Evolutionary conservation across 1,140 invertebrate genomes (phyloP).

Genomic region (Hyposmocoma kahamanoa): DNA sequence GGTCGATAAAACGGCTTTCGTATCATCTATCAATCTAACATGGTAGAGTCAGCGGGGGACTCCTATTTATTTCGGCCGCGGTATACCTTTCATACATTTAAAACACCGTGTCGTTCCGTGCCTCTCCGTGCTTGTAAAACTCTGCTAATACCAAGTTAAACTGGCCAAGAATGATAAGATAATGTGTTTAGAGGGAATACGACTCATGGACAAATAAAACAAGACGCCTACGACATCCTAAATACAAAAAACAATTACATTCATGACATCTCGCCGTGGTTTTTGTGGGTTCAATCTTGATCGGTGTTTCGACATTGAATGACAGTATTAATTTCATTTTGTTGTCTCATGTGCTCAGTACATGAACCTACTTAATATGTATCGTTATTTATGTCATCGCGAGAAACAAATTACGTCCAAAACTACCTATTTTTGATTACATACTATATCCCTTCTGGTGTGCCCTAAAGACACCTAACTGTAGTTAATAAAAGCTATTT

Average conservation of each 20-base stretch:
- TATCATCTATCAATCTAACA: slow-evolving; percentile 61
- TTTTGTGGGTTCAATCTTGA: slow-evolving; percentile 28
- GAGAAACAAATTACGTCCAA: too few relatives aligned
- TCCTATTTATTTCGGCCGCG: slow-evolving; percentile 33
- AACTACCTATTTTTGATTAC: too few relatives aligned
- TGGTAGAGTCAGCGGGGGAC: slow-evolving; percentile 39
- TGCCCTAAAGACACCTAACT: too few relatives aligned
- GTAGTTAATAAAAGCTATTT: too few relatives aligned
- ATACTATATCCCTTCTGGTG: too few relatives aligned
- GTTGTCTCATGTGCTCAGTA: slow-evolving; percentile 10
- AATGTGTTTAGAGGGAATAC: too few relatives aligned
- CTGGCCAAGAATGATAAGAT: too few relatives aligned
- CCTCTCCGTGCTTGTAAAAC: slow-evolving; percentile 10
- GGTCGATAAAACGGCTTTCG: slow-evolving; percentile 34
- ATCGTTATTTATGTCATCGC: too few relatives aligned
- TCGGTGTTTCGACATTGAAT: slow-evolving; percentile 33
- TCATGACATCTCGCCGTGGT: slow-evolving; percentile 29
- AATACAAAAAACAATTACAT: slow-evolving; percentile 44
- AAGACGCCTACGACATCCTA: slow-evolving; percentile 27
- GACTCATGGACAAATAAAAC: slow-evolving; percentile 27
- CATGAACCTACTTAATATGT: too few relatives aligned
- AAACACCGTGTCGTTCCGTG: slow-evolving; percentile 19
- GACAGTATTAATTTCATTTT: slow-evolving; percentile 33
- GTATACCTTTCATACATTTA: slow-evolving; percentile 6
- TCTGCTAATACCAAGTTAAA: slow-evolving; percentile 2